Evolutionary conservation across 2,113 vertebrate genomes (phyloP).

Genomic region (Brachyistius frenatus): DNA sequence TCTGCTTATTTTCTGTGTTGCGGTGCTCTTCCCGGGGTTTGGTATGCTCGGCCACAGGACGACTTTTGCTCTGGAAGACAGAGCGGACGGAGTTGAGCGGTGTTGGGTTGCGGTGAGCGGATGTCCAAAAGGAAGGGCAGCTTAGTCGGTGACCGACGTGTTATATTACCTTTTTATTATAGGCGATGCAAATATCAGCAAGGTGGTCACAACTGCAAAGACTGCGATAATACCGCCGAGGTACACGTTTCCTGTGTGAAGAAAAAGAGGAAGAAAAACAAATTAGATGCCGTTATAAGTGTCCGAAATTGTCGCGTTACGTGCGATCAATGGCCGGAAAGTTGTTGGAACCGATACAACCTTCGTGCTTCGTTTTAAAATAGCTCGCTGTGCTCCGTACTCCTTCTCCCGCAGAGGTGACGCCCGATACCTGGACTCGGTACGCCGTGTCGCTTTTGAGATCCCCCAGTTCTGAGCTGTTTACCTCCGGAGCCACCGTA

Average conservation of each 20-base stretch:
- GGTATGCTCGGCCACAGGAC: slow-evolving; percentile 85
- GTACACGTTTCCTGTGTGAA: slow-evolving; percentile 35
- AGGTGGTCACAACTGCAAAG: slow-evolving; percentile 1
- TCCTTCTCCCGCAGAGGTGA: slow-evolving; percentile 85
- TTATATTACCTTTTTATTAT: slow-evolving; percentile 73
- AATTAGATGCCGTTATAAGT: too few relatives aligned
- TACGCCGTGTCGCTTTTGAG: slow-evolving; percentile 78
- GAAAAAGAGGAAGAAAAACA: background rate
- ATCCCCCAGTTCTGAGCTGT: slow-evolving; percentile 62
- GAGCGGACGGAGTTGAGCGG: background rate
- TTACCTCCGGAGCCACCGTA: slow-evolving; percentile 69
- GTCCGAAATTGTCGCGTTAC: background rate
- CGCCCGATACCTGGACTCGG: slow-evolving; percentile 82
- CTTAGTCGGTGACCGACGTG: background rate
- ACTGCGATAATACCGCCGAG: slow-evolving; percentile 9
- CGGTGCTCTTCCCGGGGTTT: slow-evolving; percentile 84
- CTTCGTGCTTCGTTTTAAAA: slow-evolving; percentile 60
- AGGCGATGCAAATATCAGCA: slow-evolving; percentile 52
- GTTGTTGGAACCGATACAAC: slow-evolving; percentile 36
- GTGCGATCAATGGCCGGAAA: background rate
- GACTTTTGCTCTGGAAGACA: slow-evolving; percentile 40
- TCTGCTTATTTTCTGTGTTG: slow-evolving; percentile 81
- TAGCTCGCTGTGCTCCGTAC: slow-evolving; percentile 55
- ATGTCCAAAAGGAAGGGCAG: too few relatives aligned
- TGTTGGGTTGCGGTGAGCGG: too few relatives aligned